phyloP scores from a whole-genome alignment of 2,888 invertebrate species.

The Cyclophora albipunctata region DNA sequence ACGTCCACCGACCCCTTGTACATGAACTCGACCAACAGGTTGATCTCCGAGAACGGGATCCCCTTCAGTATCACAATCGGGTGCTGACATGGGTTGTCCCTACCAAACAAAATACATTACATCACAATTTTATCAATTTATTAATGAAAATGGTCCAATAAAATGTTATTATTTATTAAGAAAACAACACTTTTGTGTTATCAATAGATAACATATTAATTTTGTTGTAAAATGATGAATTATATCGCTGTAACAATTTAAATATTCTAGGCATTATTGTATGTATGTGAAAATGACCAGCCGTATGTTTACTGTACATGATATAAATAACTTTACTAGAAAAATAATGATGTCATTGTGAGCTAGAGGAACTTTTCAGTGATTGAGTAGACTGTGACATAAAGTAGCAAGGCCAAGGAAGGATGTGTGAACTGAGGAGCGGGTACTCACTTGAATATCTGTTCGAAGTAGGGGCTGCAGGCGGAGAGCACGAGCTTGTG shows the following conservation, averaged over 20 bases:
- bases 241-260: conserved; percentile 1
- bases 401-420: conserved; percentile 10
- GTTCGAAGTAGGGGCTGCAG: conserved; percentile 85
- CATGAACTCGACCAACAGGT: conserved; percentile 81
- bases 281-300: conserved; percentile 31
- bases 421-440: not conserved
- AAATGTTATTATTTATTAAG: conserved; percentile 13
- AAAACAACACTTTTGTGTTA: conserved; percentile 30
- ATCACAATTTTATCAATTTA: conserved; percentile 1
- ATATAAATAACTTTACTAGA: conserved; percentile 53
- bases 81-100: conserved; percentile 83
- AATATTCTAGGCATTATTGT: conserved; percentile 17
- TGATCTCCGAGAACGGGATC: conserved; percentile 79
- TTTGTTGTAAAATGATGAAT: conserved; percentile 8
- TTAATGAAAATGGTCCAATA: not conserved
- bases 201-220: conserved; percentile 31
- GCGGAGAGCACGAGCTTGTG: conserved; percentile 84
- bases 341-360: conserved; percentile 62
- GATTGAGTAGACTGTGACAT: conserved; percentile 13
- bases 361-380: conserved; percentile 44
- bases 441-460: conserved; percentile 77
- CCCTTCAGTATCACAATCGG: conserved; percentile 83
- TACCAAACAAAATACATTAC: conserved; percentile 29
- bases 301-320: conserved; percentile 40
- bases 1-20: conserved; percentile 82